phyloP scores from a whole-genome alignment of 2,113 vertebrate species.

The Sporophila hypoxantha region DNA sequence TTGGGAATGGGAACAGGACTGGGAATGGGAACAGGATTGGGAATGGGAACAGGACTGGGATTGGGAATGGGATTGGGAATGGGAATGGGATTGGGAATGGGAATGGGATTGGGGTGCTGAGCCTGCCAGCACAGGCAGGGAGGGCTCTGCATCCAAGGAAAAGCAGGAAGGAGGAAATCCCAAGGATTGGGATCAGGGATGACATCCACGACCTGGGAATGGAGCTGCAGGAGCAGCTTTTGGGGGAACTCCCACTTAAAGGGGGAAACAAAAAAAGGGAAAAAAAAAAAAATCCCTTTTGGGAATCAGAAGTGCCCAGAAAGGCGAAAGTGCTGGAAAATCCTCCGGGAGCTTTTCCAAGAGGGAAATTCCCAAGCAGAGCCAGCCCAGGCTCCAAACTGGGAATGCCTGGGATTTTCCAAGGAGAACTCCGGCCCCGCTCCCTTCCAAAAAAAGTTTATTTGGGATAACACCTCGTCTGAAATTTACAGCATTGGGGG shows the following conservation, averaged over 20 bases:
- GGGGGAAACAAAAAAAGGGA: no score
- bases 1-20: no score
- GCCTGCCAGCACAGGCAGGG: neutral
- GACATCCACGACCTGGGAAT: neutral
- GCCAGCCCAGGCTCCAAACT: neutral
- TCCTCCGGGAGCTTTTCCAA: neutral
- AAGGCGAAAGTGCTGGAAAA: neutral
- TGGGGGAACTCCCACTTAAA: neutral
- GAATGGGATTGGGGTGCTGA: neutral
- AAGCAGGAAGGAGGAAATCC: neutral
- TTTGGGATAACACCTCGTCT: neutral
- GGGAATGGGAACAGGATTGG: neutral
- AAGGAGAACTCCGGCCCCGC: neutral
- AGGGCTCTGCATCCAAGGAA: neutral
- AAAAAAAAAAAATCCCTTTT: neutral
- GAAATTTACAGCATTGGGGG: neutral
- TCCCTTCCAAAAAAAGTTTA: constrained; percentile 21
- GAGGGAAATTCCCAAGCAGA: neutral
- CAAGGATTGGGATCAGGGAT: neutral
- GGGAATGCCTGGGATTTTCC: neutral
- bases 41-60: neutral
- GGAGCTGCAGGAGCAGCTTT: neutral
- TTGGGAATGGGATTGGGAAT: rapidly evolving
- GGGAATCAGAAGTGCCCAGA: neutral
- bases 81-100: rapidly evolving